These are phyloP conservation scores for Dicrurus megarhynchus DNA, from an alignment of 2,113 vertebrate species.

Conservation along the genomic window DNA sequence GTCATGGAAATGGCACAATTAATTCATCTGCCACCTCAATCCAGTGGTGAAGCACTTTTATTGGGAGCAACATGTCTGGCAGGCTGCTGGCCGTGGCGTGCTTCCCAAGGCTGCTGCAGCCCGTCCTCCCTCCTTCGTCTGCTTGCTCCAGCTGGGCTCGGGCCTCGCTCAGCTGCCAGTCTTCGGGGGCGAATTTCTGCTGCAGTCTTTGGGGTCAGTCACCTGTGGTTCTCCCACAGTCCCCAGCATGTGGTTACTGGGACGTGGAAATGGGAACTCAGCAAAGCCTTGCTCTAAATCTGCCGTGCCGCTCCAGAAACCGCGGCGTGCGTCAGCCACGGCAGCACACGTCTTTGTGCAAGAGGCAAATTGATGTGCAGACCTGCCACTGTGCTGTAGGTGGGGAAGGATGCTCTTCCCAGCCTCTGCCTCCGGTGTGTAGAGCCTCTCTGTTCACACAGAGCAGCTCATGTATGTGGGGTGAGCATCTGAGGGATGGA, in stretches of 20 bases:
- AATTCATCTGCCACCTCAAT: slow-evolving; percentile 32
- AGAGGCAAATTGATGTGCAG: background rate
- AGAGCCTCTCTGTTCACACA: background rate
- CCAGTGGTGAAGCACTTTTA: slow-evolving; percentile 22
- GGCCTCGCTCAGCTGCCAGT: slow-evolving; percentile 71
- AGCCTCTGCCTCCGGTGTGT: accelerated
- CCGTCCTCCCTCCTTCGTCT: background rate
- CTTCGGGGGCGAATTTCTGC: slow-evolving; percentile 42
- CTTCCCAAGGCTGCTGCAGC: slow-evolving; percentile 4
- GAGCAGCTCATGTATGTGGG: background rate
- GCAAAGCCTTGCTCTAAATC: background rate
- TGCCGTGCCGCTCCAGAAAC: background rate
- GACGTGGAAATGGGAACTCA: background rate
- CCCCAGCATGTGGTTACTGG: slow-evolving; percentile 54
- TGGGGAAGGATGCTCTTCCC: background rate
- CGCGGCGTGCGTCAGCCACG: accelerated
- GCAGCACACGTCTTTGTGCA: background rate
- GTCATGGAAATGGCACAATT: slow-evolving; percentile 53
- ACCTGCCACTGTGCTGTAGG: accelerated
- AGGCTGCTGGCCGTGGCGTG: background rate
- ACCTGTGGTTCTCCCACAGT: slow-evolving; percentile 76
- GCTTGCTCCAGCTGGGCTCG: slow-evolving; percentile 42
- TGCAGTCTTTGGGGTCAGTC: slow-evolving; percentile 32
- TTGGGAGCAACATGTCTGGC: background rate
- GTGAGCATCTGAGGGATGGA: background rate